Conservation (phyloP, 2,888 invertebrate species). For the Mechanitis mazaeus region DNA sequence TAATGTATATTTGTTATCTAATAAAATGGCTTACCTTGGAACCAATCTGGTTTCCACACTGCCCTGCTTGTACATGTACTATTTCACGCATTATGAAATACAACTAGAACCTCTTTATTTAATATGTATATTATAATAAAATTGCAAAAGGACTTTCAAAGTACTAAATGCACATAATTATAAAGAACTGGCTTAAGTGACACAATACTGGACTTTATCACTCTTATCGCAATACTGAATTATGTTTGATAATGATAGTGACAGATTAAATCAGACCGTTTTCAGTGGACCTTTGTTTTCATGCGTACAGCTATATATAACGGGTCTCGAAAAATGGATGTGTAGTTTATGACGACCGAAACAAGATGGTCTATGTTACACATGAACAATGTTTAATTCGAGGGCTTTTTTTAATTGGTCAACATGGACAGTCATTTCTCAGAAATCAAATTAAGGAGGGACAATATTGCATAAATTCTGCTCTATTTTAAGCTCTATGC, state of each 20-base stretch:
- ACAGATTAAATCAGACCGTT: slow-evolving; percentile 1
- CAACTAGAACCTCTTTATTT: slow-evolving; percentile 11
- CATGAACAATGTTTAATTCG: background rate
- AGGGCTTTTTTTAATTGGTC: slow-evolving; percentile 8
- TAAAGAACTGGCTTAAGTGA: slow-evolving; percentile 11
- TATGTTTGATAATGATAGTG: slow-evolving; percentile 3
- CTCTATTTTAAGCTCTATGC: slow-evolving; percentile 1
- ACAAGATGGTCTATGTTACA: slow-evolving; percentile 3
- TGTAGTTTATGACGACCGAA: background rate
- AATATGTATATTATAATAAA: slow-evolving; percentile 12
- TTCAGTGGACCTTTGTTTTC: background rate
- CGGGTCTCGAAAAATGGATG: background rate
- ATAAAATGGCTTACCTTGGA: slow-evolving; percentile 81
- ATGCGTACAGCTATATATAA: background rate
- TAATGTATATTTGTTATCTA: background rate
- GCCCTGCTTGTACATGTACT: slow-evolving; percentile 94
- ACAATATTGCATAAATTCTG: background rate
- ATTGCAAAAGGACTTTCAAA: background rate
- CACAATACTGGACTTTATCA: slow-evolving; percentile 7
- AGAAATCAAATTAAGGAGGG: slow-evolving; percentile 13
- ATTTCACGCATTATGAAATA: slow-evolving; percentile 89
- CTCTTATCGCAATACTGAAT: slow-evolving; percentile 2
- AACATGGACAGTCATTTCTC: background rate
- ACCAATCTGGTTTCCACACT: slow-evolving; percentile 96
- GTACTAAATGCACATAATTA: slow-evolving; percentile 14